Base-by-base conservation (phyloP, 2,113 vertebrate species). In the Genyomyrus donnyi region DNA sequence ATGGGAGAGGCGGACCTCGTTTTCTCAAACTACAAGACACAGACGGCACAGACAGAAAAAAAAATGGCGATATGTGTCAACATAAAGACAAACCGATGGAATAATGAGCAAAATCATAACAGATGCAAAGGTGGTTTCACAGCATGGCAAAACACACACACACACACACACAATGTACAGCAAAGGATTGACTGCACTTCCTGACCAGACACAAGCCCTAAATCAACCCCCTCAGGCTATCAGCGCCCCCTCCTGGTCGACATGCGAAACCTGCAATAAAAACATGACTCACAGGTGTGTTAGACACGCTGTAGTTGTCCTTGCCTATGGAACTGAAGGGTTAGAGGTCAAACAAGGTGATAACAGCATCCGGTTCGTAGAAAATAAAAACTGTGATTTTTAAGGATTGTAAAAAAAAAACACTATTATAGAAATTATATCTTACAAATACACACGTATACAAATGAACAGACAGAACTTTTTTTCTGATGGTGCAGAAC, bases 1-100 rank as follows among this genome's bases (percentile, higher is more conserved):
- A 96, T 96, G 92, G 97, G 97, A 96, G 98, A 99, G 93, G 97
- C 96, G 93, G 98, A 97, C 94, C 96, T 97, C 94, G 95, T 96
- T 95, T 96, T 97, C 94, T 97, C 96, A 96, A 98, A 98, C 98
- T 99, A 97, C 95, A 97, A 96, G 19, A 96, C 42, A 93, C 94
- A 95, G 95, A 96, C 94, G 95, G 96, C 93, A 93, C 93, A 94
- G 95, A 93, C 88, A 91, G 87, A 92, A 90, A 93, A 46, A 70
- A 70, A 21, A 91, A 89, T 88, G 35, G 91, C 66, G 35, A 90
- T 19, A 90, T 27, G 56, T 35, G 95, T 94, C 94, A 96, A 95
- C 24, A 24, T 58, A 83, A 90, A 19, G 2, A 15, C 6, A 19
- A 39, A 35, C 85, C 89, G 10, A 92, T 70, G 39, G 46, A 24